phyloP scores from a whole-genome alignment of 2,797 vertebrate genomes.

The Leptatherina wallacei region DNA sequence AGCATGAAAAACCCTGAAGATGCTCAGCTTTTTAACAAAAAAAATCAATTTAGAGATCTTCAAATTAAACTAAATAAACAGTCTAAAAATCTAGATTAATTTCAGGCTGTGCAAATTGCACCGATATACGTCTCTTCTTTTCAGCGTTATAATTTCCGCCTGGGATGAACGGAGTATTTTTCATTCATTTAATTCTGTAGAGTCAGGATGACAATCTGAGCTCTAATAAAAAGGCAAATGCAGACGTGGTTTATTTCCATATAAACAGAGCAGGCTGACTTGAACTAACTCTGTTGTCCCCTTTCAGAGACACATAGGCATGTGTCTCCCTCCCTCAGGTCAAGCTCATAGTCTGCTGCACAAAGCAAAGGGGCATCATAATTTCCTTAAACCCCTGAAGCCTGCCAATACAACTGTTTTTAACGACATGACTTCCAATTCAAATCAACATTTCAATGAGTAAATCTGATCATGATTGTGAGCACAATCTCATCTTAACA shows the following conservation, averaged over 20 bases:
- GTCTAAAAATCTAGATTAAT: neutral
- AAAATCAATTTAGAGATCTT: slow-evolving; percentile 8
- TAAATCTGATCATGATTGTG: neutral
- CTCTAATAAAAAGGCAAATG: slow-evolving; percentile 13
- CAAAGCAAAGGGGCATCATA: slow-evolving; percentile 57
- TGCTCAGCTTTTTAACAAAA: neutral
- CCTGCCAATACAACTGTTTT: neutral
- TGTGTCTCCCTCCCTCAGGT: slow-evolving; percentile 53
- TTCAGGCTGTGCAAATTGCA: neutral
- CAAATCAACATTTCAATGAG: neutral
- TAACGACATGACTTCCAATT: neutral
- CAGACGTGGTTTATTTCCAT: neutral
- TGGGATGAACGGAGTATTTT: neutral
- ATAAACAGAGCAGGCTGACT: slow-evolving; percentile 8
- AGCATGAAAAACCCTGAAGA: slow-evolving; percentile 8
- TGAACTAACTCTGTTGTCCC: slow-evolving; percentile 35
- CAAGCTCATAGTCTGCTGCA: slow-evolving; percentile 65
- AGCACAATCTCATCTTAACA: neutral
- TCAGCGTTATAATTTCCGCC: neutral
- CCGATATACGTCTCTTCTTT: neutral
- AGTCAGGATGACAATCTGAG: neutral
- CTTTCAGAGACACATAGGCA: slow-evolving; percentile 44
- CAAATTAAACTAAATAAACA: slow-evolving; percentile 17
- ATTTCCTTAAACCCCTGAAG: slow-evolving; percentile 43
- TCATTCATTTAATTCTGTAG: neutral